phyloP scores from a whole-genome alignment of 1,140 invertebrate species.

The Drosophila pachea region DNA sequence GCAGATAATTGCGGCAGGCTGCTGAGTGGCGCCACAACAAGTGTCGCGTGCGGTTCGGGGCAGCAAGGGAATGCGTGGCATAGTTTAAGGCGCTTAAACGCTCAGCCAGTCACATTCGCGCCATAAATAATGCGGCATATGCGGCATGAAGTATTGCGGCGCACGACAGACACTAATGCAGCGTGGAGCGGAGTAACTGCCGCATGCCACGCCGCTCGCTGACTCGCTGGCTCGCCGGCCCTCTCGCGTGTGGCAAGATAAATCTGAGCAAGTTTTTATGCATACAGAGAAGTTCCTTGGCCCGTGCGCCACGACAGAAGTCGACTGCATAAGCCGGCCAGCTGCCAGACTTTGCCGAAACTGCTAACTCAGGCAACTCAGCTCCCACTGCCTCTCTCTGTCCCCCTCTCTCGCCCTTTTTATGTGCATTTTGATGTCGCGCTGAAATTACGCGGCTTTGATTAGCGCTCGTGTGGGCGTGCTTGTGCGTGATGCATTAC shows the following conservation, averaged over 20 bases:
- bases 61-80: slow-evolving; percentile 46
- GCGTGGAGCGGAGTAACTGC: slow-evolving; percentile 27
- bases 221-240: slow-evolving; percentile 21
- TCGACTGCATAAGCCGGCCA: slow-evolving; percentile 64
- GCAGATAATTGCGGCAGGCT: too few species aligned
- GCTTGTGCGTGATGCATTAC: slow-evolving; percentile 33
- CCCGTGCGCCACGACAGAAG: slow-evolving; percentile 57
- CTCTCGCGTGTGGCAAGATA: slow-evolving; percentile 70
- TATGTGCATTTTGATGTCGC: slow-evolving; percentile 51
- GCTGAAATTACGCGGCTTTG: slow-evolving; percentile 53
- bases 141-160: slow-evolving; percentile 49
- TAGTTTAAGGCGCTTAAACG: slow-evolving; percentile 75
- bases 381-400: neutral
- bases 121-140: slow-evolving; percentile 74
- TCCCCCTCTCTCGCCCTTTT: neutral
- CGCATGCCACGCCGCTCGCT: slow-evolving; percentile 36
- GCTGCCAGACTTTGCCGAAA: slow-evolving; percentile 48
- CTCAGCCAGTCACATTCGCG: slow-evolving; percentile 41
- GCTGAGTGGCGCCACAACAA: slow-evolving; percentile 52
- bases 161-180: slow-evolving; percentile 63
- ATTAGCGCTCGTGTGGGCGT: slow-evolving; percentile 50
- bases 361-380: slow-evolving; percentile 60
- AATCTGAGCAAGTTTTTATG: slow-evolving; percentile 77
- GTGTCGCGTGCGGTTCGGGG: slow-evolving; percentile 53
- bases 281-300: slow-evolving; percentile 29